Percentiles rank a stretch among this genome's conserved stretches.
These are phyloP conservation scores for Calliopsis andreniformis DNA, from an alignment of 1,140 invertebrate genomes.

Conservation along the genomic window DNA sequence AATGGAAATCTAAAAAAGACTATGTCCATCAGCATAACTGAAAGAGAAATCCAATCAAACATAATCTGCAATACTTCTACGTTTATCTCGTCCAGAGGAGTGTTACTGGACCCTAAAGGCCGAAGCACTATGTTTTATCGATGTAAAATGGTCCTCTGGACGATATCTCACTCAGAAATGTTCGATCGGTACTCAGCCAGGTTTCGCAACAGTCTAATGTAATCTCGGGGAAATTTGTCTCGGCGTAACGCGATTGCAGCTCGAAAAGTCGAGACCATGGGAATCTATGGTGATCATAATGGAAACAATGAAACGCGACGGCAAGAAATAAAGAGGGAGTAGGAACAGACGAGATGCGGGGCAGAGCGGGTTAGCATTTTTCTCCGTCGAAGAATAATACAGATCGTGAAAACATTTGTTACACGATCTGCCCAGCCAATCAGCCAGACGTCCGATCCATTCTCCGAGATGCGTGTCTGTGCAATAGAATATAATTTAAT, in stretches of 20 bases:
- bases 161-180: slow-evolving; percentile 14
- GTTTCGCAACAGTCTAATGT: slow-evolving; percentile 35
- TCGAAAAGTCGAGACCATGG: slow-evolving; percentile 30
- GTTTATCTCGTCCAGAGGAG: no score
- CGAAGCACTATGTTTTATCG: background rate
- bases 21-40: no score
- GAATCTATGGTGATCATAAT: slow-evolving; percentile 35
- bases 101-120: no score
- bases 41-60: no score
- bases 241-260: slow-evolving; percentile 2
- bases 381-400: slow-evolving; percentile 29
- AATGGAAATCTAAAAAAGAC: no score
- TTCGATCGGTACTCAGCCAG: slow-evolving; percentile 3
- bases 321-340: background rate
- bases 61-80: no score
- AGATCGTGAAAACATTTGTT: slow-evolving; percentile 50
- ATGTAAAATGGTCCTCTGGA: background rate
- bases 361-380: background rate
- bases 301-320: slow-evolving; percentile 37
- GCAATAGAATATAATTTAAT: slow-evolving; percentile 45
- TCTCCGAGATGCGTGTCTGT: slow-evolving; percentile 38
- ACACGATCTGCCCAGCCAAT: slow-evolving; percentile 39
- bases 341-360: background rate
- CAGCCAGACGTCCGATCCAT: slow-evolving; percentile 39
- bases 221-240: slow-evolving; percentile 23